phyloP scores from a whole-genome alignment of 1,140 invertebrate species.

The Bombus consobrinus region DNA sequence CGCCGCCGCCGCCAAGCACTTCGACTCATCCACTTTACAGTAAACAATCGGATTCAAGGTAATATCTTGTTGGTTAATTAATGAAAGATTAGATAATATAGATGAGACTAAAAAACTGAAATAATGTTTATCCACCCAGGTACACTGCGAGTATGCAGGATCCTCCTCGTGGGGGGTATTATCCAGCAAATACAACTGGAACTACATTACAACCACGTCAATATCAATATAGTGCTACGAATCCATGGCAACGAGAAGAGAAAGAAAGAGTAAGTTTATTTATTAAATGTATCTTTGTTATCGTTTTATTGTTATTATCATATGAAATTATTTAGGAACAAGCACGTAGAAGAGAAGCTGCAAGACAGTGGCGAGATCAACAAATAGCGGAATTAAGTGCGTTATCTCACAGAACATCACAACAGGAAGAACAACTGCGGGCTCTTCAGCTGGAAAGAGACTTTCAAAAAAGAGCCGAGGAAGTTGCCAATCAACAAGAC shows the following conservation, averaged over 20 bases:
- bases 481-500: slow-evolving; percentile 89
- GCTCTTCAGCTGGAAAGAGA: slow-evolving; percentile 93
- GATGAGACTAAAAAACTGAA: neutral
- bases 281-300: neutral
- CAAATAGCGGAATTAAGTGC: slow-evolving; percentile 90
- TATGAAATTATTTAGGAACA: slow-evolving; percentile 83
- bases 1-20: slow-evolving; percentile 88
- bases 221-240: slow-evolving; percentile 84
- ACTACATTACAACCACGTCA: slow-evolving; percentile 78
- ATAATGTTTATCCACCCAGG: slow-evolving; percentile 53
- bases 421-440: slow-evolving; percentile 93
- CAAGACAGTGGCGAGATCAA: slow-evolving; percentile 90
- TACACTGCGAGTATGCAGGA: slow-evolving; percentile 89
- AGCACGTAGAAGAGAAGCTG: slow-evolving; percentile 87
- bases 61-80: neutral
- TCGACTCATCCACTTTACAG: slow-evolving; percentile 89
- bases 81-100: neutral
- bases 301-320: neutral
- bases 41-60: slow-evolving; percentile 79
- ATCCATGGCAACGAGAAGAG: slow-evolving; percentile 95
- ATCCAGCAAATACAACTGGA: slow-evolving; percentile 82
- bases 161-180: slow-evolving; percentile 89
- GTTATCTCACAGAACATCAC: slow-evolving; percentile 87
- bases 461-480: slow-evolving; percentile 93
- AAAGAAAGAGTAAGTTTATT: slow-evolving; percentile 89